Evolutionary conservation across 2,113 vertebrate genomes (phyloP).

Genomic region (Gallinago undulata): DNA sequence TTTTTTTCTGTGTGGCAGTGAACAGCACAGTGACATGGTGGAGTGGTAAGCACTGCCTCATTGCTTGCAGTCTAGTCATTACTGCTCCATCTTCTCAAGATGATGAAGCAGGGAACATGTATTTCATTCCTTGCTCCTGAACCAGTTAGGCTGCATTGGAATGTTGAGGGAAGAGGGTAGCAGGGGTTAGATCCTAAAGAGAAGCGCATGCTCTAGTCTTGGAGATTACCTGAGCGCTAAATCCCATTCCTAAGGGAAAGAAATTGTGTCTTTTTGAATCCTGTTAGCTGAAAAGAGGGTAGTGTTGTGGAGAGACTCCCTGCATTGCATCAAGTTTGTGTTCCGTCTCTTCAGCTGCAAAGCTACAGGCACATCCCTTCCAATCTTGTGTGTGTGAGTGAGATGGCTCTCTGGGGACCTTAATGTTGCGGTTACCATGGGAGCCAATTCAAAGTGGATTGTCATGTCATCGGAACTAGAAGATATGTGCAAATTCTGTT

Average conservation of each 20-base stretch:
- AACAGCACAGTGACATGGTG: not conserved
- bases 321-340: not conserved
- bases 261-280: not conserved
- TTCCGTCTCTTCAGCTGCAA: not conserved
- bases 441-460: conserved; percentile 16
- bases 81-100: not conserved
- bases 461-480: not conserved
- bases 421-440: not conserved
- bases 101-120: not conserved
- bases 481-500: not conserved
- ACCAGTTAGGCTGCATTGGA: not conserved
- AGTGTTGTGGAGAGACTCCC: not conserved
- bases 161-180: not conserved
- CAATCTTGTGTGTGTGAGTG: not conserved
- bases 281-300: not conserved
- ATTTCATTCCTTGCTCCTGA: not conserved
- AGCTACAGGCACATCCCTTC: not conserved
- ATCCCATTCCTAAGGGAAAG: not conserved
- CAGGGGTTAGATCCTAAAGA: not conserved
- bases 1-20: not conserved
- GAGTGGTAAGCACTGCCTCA: not conserved
- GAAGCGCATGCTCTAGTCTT: not conserved
- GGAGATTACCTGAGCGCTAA: not conserved
- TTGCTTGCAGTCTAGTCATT: not conserved
- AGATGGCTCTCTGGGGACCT: not conserved